A percentile compares a stretch with the other conserved stretches of the same genome.
Evolutionary conservation across 2,797 vertebrate genomes (phyloP).

Genomic region (Perodicticus potto): DNA sequence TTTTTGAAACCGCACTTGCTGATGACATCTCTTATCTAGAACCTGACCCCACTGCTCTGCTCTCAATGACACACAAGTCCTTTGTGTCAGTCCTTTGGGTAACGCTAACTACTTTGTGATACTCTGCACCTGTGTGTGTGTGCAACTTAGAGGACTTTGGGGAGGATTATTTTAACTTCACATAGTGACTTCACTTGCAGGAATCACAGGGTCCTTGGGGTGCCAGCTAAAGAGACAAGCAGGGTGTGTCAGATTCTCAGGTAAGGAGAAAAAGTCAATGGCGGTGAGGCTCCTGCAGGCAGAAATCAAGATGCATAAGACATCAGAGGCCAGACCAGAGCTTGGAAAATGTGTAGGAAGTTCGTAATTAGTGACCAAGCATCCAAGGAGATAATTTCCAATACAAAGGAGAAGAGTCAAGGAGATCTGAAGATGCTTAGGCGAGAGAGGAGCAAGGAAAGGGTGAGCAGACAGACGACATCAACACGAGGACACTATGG

Average conservation of each 20-base stretch:
- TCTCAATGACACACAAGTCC: background rate
- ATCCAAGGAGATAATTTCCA: background rate
- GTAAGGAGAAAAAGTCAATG: background rate
- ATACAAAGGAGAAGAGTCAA: background rate
- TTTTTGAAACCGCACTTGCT: background rate
- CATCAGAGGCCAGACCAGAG: background rate
- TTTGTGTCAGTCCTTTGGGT: background rate
- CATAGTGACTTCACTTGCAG: background rate
- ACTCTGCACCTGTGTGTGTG: background rate
- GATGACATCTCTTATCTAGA: background rate
- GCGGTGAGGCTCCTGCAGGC: background rate
- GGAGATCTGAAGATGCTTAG: background rate
- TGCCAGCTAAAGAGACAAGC: background rate
- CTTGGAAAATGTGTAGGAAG: background rate
- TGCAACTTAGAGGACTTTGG: background rate
- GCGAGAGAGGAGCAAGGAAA: background rate
- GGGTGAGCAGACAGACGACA: accelerated
- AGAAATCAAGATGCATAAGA: background rate
- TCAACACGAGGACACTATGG: accelerated
- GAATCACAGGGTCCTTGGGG: background rate
- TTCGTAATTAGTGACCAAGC: background rate
- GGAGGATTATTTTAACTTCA: background rate
- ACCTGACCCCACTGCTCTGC: background rate
- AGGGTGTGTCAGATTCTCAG: background rate
- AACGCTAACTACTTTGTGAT: background rate